These are phyloP conservation scores for Chloroceryle amazona DNA, from an alignment of 2,797 vertebrate species.

Conservation along the genomic window DNA sequence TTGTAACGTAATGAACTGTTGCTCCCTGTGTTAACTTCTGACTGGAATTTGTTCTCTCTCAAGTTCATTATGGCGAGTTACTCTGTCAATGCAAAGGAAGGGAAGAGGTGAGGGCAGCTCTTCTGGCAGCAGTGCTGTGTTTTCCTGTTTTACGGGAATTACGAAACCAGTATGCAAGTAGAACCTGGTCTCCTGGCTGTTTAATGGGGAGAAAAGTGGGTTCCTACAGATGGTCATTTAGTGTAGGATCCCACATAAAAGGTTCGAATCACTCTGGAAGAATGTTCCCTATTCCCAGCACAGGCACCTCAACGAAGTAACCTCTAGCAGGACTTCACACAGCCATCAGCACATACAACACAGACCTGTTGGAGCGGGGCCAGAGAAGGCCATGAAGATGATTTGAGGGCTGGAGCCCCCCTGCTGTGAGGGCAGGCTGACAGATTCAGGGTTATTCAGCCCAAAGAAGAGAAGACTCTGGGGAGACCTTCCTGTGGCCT, in stretches of 20 bases:
- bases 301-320: not conserved
- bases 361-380: too few relatives aligned
- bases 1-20: not conserved
- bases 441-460: too few relatives aligned
- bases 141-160: not conserved
- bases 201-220: not conserved
- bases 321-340: too few relatives aligned
- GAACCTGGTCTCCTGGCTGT: not conserved
- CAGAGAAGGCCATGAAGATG: too few relatives aligned
- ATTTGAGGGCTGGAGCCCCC: too few relatives aligned
- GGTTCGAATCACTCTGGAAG: not conserved
- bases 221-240: not conserved
- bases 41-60: fast-evolving
- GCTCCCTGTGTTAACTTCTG: not conserved
- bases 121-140: not conserved
- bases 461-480: too few relatives aligned
- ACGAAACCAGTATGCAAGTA: not conserved
- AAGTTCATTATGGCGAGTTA: not conserved
- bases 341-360: too few relatives aligned
- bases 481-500: too few relatives aligned
- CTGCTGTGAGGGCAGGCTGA: too few relatives aligned
- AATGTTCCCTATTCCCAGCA: not conserved
- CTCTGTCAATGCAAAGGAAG: not conserved
- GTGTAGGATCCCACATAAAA: not conserved
- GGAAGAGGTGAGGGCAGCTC: not conserved